These are phyloP conservation scores for Drosophila setosimentum DNA, from an alignment of 2,888 invertebrate species.

Conservation along the genomic window DNA sequence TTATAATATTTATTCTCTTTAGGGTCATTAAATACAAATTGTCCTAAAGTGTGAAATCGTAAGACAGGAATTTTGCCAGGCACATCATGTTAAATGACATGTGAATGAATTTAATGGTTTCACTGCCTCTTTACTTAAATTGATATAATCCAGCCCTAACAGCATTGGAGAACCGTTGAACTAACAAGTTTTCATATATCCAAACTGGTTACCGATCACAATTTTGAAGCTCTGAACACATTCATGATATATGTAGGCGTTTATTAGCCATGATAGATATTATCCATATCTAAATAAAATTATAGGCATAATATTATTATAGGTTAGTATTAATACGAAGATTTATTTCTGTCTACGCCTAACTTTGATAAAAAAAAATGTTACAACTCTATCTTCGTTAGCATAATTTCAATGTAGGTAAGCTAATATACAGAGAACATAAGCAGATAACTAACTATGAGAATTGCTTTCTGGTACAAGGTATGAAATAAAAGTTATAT, in stretches of 20 bases:
- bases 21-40: neutral
- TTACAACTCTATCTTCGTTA: neutral
- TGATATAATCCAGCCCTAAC: neutral
- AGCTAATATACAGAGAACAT: neutral
- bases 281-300: neutral
- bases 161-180: neutral
- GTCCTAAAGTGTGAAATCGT: neutral
- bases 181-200: neutral
- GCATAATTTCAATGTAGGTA: neutral
- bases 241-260: neutral
- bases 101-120: neutral
- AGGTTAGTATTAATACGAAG: conserved; percentile 1
- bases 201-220: neutral
- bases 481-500: neutral
- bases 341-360: neutral
- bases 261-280: neutral
- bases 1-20: neutral
- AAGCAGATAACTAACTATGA: neutral
- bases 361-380: neutral
- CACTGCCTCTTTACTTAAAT: neutral
- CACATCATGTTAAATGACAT: neutral
- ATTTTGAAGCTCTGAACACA: neutral
- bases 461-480: neutral
- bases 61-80: neutral
- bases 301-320: neutral